phyloP scores from a whole-genome alignment of 2,113 vertebrate genomes.

The human region GRCh38 chr14:105714001-105714500 shows the following conservation, averaged over 20 bases:
- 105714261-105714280: neutral
- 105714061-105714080: neutral
- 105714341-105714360: neutral
- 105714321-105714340: neutral
- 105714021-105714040: fast-evolving
- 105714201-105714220: neutral
- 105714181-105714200: neutral
- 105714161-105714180: neutral
- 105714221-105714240: fast-evolving
- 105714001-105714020: neutral
- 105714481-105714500: too few species aligned
- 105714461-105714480: too few species aligned
- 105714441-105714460: too few species aligned
- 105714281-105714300: neutral
- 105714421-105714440: too few species aligned
- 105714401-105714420: too few species aligned
- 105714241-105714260: fast-evolving
- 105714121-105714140: neutral
- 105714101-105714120: too few species aligned
- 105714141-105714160: neutral
- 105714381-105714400: too few species aligned
- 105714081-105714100: neutral
- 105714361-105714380: too few species aligned
- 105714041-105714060: neutral
- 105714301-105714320: neutral